Evolutionary conservation across 2,797 vertebrate genomes (phyloP).

Genomic region (Fundulus diaphanus): DNA sequence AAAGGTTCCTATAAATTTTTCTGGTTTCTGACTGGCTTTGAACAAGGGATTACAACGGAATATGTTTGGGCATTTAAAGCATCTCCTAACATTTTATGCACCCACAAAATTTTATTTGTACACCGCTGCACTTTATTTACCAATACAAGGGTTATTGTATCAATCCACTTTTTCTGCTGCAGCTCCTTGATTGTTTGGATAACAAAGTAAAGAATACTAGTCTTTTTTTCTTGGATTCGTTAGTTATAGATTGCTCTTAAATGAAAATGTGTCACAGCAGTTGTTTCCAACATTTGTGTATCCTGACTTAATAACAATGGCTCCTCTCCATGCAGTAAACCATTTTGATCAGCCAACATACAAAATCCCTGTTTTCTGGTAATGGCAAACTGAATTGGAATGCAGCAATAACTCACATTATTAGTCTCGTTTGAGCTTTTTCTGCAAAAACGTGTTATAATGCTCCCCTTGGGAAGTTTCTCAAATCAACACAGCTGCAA

Average conservation of each 20-base stretch:
- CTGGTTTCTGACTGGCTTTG: background rate
- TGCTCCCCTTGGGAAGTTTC: constrained; percentile 8
- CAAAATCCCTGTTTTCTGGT: constrained; percentile 16
- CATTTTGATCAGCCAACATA: constrained; percentile 17
- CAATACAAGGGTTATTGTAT: background rate
- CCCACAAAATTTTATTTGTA: background rate
- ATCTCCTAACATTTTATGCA: background rate
- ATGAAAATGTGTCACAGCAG: constrained; percentile 11
- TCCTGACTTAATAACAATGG: constrained; percentile 24
- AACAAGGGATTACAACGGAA: background rate
- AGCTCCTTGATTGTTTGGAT: background rate
- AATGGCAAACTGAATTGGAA: constrained; percentile 34
- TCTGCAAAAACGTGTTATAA: constrained; percentile 5
- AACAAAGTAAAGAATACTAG: background rate
- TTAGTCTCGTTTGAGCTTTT: constrained; percentile 27
- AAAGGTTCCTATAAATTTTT: background rate
- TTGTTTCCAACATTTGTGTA: constrained; percentile 13
- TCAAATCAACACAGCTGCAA: background rate
- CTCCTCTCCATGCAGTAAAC: constrained; percentile 10
- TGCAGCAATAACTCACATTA: constrained; percentile 27
- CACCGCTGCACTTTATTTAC: background rate
- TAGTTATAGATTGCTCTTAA: background rate
- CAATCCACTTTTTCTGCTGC: background rate
- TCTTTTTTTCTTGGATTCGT: background rate
- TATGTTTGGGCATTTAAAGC: background rate